A percentile compares a stretch with the other conserved stretches of the same genome.
These are phyloP conservation scores for Heliconius charithonia DNA, from an alignment of 2,888 invertebrate genomes.

Conservation along the genomic window DNA sequence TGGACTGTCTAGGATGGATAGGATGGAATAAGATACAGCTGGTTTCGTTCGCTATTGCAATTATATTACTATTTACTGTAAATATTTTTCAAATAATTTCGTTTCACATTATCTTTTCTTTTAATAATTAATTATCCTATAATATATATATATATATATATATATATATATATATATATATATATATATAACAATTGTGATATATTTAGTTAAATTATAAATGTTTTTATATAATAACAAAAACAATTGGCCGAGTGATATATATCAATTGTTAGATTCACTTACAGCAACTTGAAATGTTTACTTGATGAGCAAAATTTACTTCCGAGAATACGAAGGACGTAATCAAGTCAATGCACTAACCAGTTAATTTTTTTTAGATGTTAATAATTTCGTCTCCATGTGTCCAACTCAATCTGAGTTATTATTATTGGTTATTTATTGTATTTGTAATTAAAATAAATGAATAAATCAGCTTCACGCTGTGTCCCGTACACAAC, in stretches of 20 bases:
- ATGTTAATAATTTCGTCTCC: neutral
- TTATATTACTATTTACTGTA: slow-evolving; percentile 30
- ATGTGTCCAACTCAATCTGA: no score
- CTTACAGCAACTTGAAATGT: neutral
- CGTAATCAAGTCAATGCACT: slow-evolving; percentile 5
- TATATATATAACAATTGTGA: no score
- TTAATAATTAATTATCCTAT: no score
- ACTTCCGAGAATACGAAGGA: slow-evolving; percentile 16
- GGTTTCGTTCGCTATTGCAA: slow-evolving; percentile 21
- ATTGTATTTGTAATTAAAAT: no score
- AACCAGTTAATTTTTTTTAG: neutral
- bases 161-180: no score
- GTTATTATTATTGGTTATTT: no score
- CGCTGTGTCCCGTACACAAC: no score
- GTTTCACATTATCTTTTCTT: neutral
- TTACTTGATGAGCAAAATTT: neutral
- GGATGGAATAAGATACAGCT: slow-evolving; percentile 44
- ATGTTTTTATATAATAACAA: neutral
- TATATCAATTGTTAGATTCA: slow-evolving; percentile 12
- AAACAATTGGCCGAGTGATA: neutral
- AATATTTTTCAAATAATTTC: slow-evolving; percentile 30
- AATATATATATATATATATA: neutral
- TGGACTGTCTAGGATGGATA: slow-evolving; percentile 39
- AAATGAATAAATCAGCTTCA: no score
- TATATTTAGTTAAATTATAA: neutral